Conservation (phyloP, 2,797 vertebrate species). For the Esox lucius region DNA sequence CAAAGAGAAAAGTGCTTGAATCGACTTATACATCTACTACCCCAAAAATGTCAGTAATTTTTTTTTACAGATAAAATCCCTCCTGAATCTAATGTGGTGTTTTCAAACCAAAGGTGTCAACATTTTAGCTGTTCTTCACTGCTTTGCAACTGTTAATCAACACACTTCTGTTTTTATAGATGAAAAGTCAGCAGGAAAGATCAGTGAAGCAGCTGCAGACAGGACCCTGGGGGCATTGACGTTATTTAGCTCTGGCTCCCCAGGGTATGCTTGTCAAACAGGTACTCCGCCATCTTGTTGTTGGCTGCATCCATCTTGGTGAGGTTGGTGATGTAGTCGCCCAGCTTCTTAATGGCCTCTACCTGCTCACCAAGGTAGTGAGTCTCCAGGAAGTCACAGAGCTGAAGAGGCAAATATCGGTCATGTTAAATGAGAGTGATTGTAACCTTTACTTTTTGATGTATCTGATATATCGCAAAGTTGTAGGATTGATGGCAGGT, state of each 20-base stretch:
- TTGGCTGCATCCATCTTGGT: constrained; percentile 82
- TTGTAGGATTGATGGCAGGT: too few relatives aligned
- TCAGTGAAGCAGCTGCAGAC: neutral
- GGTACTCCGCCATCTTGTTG: constrained; percentile 88
- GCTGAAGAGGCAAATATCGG: constrained; percentile 56
- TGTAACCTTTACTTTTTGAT: too few relatives aligned
- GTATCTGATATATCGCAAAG: too few relatives aligned
- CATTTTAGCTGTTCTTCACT: neutral
- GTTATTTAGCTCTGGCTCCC: constrained; percentile 55
- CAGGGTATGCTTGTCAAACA: constrained; percentile 88
- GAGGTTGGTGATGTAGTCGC: constrained; percentile 73
- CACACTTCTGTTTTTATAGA: neutral
- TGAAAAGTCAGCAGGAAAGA: neutral
- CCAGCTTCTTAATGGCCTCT: constrained; percentile 88
- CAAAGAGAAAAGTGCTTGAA: too few relatives aligned
- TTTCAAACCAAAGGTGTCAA: neutral
- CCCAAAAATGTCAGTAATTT: too few relatives aligned
- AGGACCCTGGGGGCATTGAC: neutral
- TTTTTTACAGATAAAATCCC: neutral
- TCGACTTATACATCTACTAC: too few relatives aligned
- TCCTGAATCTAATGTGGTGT: neutral
- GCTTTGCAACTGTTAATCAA: neutral
- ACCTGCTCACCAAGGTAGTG: constrained; percentile 93
- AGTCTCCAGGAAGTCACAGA: constrained; percentile 92
- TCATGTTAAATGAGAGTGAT: neutral